phyloP scores from a whole-genome alignment of 2,797 vertebrate genomes.

The Enteromius fasciolatus region DNA sequence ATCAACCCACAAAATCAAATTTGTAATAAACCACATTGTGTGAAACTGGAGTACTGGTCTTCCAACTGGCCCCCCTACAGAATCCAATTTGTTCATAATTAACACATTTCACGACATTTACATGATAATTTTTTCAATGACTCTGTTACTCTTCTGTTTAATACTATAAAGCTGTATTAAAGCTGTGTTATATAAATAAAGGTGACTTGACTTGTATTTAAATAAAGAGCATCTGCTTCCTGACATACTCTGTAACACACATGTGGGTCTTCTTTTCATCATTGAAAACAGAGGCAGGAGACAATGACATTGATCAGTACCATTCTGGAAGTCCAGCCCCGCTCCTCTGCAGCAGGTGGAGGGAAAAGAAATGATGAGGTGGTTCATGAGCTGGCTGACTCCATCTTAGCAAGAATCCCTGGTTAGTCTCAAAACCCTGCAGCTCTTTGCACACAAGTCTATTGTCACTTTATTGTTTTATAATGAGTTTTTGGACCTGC shows the following conservation, averaged over 20 bases:
- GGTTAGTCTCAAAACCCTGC: conserved; percentile 62
- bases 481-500: neutral
- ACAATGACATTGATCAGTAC: conserved; percentile 77
- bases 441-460: neutral
- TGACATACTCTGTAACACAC: neutral
- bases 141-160: neutral
- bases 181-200: neutral
- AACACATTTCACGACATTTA: neutral
- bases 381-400: conserved; percentile 76
- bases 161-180: neutral
- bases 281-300: conserved; percentile 74
- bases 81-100: neutral
- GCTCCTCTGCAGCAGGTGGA: conserved; percentile 69
- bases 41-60: neutral
- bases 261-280: neutral
- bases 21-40: neutral
- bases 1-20: neutral
- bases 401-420: conserved; percentile 74
- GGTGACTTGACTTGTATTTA: neutral
- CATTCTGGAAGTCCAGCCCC: conserved; percentile 81
- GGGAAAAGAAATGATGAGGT: conserved; percentile 84
- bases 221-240: neutral
- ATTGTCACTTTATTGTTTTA: neutral
- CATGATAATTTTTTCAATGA: neutral
- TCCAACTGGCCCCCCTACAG: neutral